Evolutionary conservation across 2,888 invertebrate genomes (phyloP), one percentile per base, ranked within the genome.

Genomic region (Ommatoiulus sabulosus): DNA sequence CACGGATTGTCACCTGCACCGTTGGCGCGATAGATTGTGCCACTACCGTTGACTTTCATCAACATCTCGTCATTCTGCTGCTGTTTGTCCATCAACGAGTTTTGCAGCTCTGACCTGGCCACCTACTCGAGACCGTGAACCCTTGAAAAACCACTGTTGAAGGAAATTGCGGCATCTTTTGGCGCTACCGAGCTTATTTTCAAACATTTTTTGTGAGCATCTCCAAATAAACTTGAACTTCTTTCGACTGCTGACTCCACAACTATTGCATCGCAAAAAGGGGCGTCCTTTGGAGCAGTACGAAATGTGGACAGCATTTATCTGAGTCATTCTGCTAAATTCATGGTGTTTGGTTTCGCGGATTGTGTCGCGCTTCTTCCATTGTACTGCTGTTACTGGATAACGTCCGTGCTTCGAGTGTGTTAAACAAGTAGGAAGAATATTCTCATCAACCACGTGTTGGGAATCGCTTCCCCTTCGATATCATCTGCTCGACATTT

Each of bases 181-280:
- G 24, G 72, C 24, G 20, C 72, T 24, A 72, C 72, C 24, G 72
- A 72, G 8, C 20, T 72, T 72, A 24, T 24, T 24, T 72, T 63
- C n/a, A 63, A n/a, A 7, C 63, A 63, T 72, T 24, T 72, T 72
- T 72, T 24, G 72, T 72, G 72, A 24, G 72, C 24, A 24, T 72
- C 72, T 72, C 72, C 72, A 72, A 72, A 72, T 72, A 72, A 72
- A 72, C 72, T 72, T 72, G 72, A 72, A 72, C 72, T 72, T 72
- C 24, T 72, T 72, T 8, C 72, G 72, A 10, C 72, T 72, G 24
- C 72, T 72, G 72, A 24, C 72, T 72, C 5, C 17, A n/a, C 63
- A 63, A 63, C 63, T 20, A 17, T 52, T 52, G 52, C 52, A 15
- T 52, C 17, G 52, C 52, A 52, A 52, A 52, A n/a, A 15, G 57